A percentile compares a stretch with the other conserved stretches of the same genome.
Conservation (phyloP, 2,113 vertebrate genomes). For the Cromileptes altivelis region DNA sequence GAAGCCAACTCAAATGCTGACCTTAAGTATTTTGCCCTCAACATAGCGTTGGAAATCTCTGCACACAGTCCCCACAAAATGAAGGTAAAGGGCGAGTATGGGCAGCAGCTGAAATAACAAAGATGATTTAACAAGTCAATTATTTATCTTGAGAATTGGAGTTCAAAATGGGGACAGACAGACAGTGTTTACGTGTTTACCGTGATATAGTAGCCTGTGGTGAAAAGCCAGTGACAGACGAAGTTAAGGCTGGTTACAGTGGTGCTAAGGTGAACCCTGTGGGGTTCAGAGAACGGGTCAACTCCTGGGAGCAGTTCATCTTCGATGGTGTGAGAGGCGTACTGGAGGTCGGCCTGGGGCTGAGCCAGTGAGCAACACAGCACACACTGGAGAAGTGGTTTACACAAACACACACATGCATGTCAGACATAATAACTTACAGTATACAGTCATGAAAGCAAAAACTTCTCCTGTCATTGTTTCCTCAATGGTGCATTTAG, state of each 20-base stretch:
- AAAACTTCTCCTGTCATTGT: neutral
- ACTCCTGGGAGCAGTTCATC: constrained; percentile 89
- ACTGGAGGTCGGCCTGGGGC: constrained; percentile 87
- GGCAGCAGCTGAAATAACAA: constrained; percentile 89
- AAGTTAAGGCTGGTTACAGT: constrained; percentile 90
- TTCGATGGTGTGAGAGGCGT: constrained; percentile 85
- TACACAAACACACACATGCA: constrained; percentile 33
- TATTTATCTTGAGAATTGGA: neutral
- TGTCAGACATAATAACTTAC: constrained; percentile 5
- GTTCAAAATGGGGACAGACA: neutral
- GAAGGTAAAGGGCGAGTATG: constrained; percentile 88
- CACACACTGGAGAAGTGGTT: constrained; percentile 84
- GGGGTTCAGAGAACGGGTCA: constrained; percentile 90
- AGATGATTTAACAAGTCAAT: neutral
- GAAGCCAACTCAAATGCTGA: constrained; percentile 61
- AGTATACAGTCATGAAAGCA: neutral
- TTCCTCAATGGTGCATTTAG: neutral
- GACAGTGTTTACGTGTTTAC: constrained; percentile 74
- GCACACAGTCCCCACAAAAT: constrained; percentile 90
- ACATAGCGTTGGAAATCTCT: constrained; percentile 86
- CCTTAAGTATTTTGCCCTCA: constrained; percentile 93
- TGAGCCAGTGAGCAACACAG: constrained; percentile 89
- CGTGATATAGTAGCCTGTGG: constrained; percentile 86
- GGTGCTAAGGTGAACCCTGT: constrained; percentile 84
- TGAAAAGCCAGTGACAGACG: constrained; percentile 90